A percentile compares a stretch with the other conserved stretches of the same genome.
Conservation (phyloP, 2,797 vertebrate genomes). For the Cossypha caffra region DNA sequence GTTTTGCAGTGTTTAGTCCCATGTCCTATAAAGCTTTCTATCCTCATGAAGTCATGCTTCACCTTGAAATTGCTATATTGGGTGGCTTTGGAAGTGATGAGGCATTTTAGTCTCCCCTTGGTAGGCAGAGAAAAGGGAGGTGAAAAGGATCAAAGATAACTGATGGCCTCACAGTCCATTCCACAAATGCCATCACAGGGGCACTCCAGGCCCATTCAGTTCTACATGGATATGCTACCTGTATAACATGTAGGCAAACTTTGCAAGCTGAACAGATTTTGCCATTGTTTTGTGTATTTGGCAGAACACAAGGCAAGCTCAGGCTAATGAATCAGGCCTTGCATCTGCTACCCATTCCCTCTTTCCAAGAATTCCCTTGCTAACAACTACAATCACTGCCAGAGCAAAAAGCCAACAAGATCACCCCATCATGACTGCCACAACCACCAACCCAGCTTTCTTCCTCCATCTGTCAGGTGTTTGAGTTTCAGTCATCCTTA, state of each 20-base stretch:
- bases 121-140: not conserved
- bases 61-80: not conserved
- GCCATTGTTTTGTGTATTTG: not conserved
- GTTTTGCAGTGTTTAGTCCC: not conserved
- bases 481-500: not conserved
- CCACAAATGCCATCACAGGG: not conserved
- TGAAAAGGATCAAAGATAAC: not conserved
- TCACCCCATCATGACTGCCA: not conserved
- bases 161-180: not conserved
- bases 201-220: not conserved
- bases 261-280: not conserved
- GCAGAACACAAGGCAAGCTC: not conserved
- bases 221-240: not conserved
- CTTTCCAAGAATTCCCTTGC: not conserved
- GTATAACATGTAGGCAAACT: accelerated
- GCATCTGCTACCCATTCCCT: not conserved
- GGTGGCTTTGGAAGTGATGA: not conserved
- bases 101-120: not conserved
- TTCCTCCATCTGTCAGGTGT: not conserved
- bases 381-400: not conserved
- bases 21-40: not conserved
- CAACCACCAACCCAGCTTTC: not conserved
- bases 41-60: not conserved
- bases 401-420: not conserved
- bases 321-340: not conserved